Evolutionary conservation across 53 echinoderm and acorn worm genomes (phyloP).

Genomic region (Paracentrotus lividus): DNA sequence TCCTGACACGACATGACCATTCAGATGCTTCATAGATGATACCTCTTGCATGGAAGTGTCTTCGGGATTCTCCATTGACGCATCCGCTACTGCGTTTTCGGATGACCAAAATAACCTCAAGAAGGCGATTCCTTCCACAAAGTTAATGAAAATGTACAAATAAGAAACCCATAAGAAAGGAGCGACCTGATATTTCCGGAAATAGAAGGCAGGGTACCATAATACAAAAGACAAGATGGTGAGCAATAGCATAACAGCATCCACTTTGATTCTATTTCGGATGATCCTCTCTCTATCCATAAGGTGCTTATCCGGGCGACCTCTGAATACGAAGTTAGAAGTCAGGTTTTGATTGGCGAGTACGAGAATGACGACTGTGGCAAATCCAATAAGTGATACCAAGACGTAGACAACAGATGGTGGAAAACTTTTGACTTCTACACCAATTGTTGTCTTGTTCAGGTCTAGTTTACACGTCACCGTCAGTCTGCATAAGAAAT

Average conservation of each 20-base stretch:
- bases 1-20: background rate
- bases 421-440: too few relatives aligned
- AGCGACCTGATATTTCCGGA: background rate
- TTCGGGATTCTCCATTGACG: background rate
- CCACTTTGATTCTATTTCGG: background rate
- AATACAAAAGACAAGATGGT: background rate
- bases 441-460: too few relatives aligned
- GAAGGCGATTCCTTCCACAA: background rate
- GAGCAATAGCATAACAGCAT: background rate
- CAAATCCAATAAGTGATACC: background rate
- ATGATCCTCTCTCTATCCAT: background rate
- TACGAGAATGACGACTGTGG: background rate
- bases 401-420: background rate
- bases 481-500: too few relatives aligned
- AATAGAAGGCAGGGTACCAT: background rate
- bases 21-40: background rate
- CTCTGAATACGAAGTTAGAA: background rate
- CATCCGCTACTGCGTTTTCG: background rate
- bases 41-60: background rate
- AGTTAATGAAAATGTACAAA: background rate
- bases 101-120: background rate
- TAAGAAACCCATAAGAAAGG: background rate
- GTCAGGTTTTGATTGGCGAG: background rate
- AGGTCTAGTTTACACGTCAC: too few relatives aligned
- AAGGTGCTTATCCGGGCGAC: background rate